Evolutionary conservation across 2,888 invertebrate genomes (phyloP), one percentile per base, ranked within the genome.

Genomic region (Latrodectus elegans): DNA sequence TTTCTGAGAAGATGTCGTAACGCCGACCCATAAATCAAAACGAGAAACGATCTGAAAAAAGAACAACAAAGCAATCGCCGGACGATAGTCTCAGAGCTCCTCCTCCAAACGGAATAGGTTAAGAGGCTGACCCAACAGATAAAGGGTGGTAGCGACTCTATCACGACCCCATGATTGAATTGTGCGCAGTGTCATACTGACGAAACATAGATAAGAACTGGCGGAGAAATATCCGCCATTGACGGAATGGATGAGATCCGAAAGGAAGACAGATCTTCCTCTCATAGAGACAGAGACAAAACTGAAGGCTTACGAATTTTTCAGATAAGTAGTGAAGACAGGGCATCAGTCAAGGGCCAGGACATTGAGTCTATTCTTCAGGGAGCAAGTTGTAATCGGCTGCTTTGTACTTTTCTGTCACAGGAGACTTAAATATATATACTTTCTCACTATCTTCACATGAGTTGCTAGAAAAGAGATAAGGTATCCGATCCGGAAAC

Each of bases 261-360:
- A 55, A 78, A 17, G 49, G 64, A 53, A 77, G 85, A 85, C 75
- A 75, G 80, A 80, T 85, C 26, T 68, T 26, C 75, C 85, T 79
- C 80, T 85, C 75, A 75, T 80, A 14, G n/a, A 68, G 10, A 60
- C 51, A 75, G 79, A 79, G 68, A 60, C 60, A 15, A 70, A 74
- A 79, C 77, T 73, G 55, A 10, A 55, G 80, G 80, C 74, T 83
- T 81, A 81, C 86, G 81, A 81, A 81, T 86, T 81, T 81, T 77
- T 81, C 81, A 77, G 86, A 86, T 86, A 86, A 86, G 81, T 67
- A 71, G 75, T 72, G 86, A 77, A 60, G 81, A 86, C 76, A 81
- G 77, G 64, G 68, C 81, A 86, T 86, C 76, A 26, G 81, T 86
- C 86, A 86, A 64, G 17, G 64, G 6, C 60, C 60, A 15, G n/a